Evolutionary conservation across 2,797 vertebrate species (phyloP).

Genomic region (Siniperca scherzeri): DNA sequence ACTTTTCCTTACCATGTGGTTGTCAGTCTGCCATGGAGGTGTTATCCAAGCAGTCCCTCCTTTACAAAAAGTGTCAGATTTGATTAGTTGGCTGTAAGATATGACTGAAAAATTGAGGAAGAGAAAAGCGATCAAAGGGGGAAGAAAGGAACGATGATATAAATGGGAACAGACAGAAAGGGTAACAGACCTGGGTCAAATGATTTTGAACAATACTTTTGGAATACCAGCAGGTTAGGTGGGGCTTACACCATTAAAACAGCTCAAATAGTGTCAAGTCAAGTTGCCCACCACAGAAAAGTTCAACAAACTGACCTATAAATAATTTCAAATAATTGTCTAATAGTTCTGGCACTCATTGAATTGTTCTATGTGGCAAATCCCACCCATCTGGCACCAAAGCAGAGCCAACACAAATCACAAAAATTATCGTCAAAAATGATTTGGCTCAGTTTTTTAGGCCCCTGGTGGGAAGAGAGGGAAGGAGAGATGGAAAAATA

Average conservation of each 20-base stretch:
- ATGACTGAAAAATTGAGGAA: constrained; percentile 26
- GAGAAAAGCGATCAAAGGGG: neutral
- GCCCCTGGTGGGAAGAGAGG: constrained; percentile 49
- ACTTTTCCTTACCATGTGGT: neutral
- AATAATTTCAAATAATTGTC: constrained; percentile 71
- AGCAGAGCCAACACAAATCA: constrained; percentile 74
- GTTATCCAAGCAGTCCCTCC: constrained; percentile 7
- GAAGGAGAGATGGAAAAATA: constrained; percentile 54
- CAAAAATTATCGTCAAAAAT: constrained; percentile 73
- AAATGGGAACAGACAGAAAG: constrained; percentile 52
- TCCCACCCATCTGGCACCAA: constrained; percentile 77
- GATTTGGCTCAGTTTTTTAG: constrained; percentile 54
- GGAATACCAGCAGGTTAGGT: constrained; percentile 54
- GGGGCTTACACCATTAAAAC: constrained; percentile 57
- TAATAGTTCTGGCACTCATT: constrained; percentile 73
- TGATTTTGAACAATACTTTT: constrained; percentile 46
- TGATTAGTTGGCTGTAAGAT: constrained; percentile 34
- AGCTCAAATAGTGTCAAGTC: constrained; percentile 60
- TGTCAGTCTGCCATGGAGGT: constrained; percentile 1
- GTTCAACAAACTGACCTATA: constrained; percentile 71
- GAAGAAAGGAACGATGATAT: constrained; percentile 24
- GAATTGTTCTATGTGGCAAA: constrained; percentile 76
- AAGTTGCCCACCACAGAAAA: constrained; percentile 62
- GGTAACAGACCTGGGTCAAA: constrained; percentile 50
- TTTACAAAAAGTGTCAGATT: constrained; percentile 28